These are phyloP conservation scores for Podarcis raffonei DNA, from an alignment of 2,113 vertebrate species.

Conservation along the genomic window DNA sequence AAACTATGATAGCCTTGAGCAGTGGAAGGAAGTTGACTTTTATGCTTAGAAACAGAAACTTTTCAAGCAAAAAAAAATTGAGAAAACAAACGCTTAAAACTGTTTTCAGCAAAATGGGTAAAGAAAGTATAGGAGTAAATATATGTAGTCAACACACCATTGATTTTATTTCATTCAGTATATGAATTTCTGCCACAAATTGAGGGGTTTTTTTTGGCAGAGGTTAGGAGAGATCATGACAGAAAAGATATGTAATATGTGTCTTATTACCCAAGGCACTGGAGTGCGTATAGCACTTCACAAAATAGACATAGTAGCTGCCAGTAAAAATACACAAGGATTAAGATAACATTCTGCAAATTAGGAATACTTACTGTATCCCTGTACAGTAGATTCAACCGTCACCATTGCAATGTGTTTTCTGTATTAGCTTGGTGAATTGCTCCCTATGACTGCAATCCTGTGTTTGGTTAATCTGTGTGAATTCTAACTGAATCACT, in stretches of 20 bases:
- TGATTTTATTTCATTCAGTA: not conserved
- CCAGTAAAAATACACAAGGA: not conserved
- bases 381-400: not conserved
- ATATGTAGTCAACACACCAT: not conserved
- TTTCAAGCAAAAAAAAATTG: not conserved
- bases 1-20: not conserved
- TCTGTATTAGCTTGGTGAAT: not conserved
- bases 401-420: not conserved
- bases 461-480: not conserved
- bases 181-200: not conserved
- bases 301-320: conserved; percentile 17
- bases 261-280: not conserved
- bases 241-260: conserved; percentile 1
- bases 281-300: conserved; percentile 10
- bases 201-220: no score
- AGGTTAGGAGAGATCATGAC: not conserved
- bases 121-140: not conserved
- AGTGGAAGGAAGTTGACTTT: not conserved
- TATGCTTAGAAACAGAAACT: not conserved
- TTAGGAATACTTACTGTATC: not conserved
- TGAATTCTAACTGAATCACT: not conserved
- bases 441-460: not conserved
- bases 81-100: not conserved
- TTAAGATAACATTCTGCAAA: conserved; percentile 1
- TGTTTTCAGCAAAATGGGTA: not conserved